Conservation (phyloP, 1,140 invertebrate genomes). For the Acromyrmex charruanus region DNA sequence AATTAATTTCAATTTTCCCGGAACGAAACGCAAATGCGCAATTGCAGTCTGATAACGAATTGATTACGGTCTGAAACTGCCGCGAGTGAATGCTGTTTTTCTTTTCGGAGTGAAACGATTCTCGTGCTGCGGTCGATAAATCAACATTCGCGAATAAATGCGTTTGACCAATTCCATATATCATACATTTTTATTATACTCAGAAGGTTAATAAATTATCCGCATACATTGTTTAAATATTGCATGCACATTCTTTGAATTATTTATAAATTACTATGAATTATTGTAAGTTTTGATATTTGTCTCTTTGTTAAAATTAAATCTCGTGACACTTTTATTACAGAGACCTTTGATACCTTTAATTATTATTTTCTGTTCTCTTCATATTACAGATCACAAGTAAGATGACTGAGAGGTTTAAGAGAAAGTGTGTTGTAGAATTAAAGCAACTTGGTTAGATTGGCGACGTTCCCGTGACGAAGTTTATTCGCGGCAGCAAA, state of each 20-base stretch:
- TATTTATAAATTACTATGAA: not conserved
- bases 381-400: slow-evolving; percentile 6
- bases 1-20: slow-evolving; percentile 85
- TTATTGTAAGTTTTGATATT: not conserved
- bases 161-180: not conserved
- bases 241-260: not conserved
- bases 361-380: not conserved
- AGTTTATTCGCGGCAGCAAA: slow-evolving; percentile 67
- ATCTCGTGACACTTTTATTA: not conserved
- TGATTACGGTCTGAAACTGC: slow-evolving; percentile 79
- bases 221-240: not conserved
- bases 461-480: slow-evolving; percentile 38
- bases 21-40: slow-evolving; percentile 81
- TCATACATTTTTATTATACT: slow-evolving; percentile 2
- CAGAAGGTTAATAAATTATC: not conserved
- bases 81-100: slow-evolving; percentile 63
- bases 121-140: slow-evolving; percentile 40
- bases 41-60: slow-evolving; percentile 82
- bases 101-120: slow-evolving; percentile 46
- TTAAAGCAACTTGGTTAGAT: slow-evolving; percentile 57
- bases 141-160: slow-evolving; percentile 43
- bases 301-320: slow-evolving; percentile 4
- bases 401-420: slow-evolving; percentile 34
- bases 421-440: slow-evolving; percentile 29
- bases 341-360: not conserved